Conservation (phyloP, 2,113 vertebrate species). For the Megaleporinus macrocephalus region DNA sequence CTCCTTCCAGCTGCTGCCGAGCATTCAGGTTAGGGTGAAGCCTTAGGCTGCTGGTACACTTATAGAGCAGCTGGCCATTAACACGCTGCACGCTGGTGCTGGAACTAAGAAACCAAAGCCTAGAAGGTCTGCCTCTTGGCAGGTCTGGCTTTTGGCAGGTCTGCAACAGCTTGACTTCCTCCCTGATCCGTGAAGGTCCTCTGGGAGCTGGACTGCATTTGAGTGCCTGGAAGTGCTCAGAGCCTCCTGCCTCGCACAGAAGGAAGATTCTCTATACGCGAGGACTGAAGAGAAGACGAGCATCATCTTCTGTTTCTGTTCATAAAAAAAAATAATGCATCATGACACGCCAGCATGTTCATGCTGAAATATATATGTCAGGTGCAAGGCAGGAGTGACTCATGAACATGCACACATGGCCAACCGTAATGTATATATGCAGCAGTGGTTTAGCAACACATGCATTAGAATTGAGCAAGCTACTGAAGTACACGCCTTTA, state of each 20-base stretch:
- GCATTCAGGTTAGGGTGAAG: constrained; percentile 1
- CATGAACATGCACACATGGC: neutral
- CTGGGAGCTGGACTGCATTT: neutral
- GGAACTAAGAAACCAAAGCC: constrained; percentile 12
- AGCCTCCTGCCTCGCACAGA: neutral
- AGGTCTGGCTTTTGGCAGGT: neutral
- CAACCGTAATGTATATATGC: neutral
- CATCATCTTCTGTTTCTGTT: no score
- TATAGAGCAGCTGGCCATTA: constrained; percentile 7
- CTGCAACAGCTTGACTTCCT: neutral
- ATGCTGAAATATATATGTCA: neutral
- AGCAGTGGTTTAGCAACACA: no score
- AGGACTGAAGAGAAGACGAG: neutral
- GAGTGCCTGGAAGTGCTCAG: neutral
- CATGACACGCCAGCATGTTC: neutral
- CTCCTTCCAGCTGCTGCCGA: constrained; percentile 38
- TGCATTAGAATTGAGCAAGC: neutral
- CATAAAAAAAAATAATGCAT: neutral
- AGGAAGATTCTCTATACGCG: neutral
- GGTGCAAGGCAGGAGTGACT: neutral
- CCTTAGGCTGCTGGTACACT: constrained; percentile 21
- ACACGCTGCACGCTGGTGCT: neutral
- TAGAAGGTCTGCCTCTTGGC: constrained; percentile 7
- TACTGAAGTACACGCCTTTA: neutral
- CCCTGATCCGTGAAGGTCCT: neutral